These are phyloP conservation scores for Cantharis rustica DNA, from an alignment of 2,888 invertebrate genomes.

Conservation along the genomic window DNA sequence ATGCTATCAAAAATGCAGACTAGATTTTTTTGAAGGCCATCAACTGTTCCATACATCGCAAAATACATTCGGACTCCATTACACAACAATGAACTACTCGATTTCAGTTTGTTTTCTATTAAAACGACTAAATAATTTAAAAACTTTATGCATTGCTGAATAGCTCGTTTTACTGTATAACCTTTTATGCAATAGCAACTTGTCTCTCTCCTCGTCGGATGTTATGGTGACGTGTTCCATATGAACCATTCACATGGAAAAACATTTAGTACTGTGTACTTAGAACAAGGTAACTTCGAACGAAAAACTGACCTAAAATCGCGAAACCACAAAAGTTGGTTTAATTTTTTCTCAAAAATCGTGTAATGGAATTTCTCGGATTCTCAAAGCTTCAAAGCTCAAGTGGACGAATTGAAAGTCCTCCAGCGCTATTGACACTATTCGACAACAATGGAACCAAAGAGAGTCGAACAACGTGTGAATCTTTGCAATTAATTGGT, in stretches of 20 bases:
- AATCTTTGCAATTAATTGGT: neutral
- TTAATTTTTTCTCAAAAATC: neutral
- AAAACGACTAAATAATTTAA: neutral
- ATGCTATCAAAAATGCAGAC: neutral
- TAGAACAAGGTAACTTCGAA: neutral
- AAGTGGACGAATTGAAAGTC: neutral
- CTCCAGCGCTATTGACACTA: neutral
- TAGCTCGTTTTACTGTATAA: neutral
- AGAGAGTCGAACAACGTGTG: neutral
- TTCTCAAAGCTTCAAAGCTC: neutral
- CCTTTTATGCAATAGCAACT: neutral
- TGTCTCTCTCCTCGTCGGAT: neutral
- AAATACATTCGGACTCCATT: neutral
- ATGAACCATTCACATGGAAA: neutral
- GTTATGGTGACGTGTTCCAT: neutral
- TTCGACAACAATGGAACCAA: neutral
- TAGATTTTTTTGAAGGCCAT: neutral
- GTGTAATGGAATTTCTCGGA: neutral
- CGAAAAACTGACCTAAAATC: neutral
- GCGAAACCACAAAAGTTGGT: neutral
- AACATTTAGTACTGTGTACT: neutral
- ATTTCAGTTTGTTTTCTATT: neutral
- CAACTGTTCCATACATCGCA: neutral
- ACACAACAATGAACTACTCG: neutral
- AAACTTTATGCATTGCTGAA: neutral